Evolutionary conservation across 2,888 invertebrate genomes (phyloP).

Genomic region (Lissocephala sabroskyi): DNA sequence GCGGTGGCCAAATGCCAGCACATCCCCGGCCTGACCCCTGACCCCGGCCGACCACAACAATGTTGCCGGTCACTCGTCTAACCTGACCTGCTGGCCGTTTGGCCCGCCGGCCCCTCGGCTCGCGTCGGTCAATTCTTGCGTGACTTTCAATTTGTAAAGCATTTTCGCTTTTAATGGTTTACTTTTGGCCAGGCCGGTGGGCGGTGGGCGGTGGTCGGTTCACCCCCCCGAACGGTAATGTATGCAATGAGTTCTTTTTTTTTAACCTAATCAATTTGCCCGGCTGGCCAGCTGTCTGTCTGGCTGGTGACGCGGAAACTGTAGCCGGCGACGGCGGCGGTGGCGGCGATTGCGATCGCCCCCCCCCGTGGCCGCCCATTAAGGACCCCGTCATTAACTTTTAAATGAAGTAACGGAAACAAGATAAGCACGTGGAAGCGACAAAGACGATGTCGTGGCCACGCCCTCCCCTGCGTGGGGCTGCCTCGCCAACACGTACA

Average conservation of each 20-base stretch:
- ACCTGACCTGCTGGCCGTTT: background rate
- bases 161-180: conserved; percentile 34
- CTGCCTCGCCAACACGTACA: conserved; percentile 36
- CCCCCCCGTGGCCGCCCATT: conserved; percentile 38
- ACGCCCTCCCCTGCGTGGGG: conserved; percentile 7
- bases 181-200: background rate
- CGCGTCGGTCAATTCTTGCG: conserved; percentile 55
- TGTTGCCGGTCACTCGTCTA: conserved; percentile 16
- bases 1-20: no score
- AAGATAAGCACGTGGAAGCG: conserved; percentile 63
- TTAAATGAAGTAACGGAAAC: conserved; percentile 64
- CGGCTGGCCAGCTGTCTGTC: conserved; percentile 27
- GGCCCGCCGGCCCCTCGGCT: conserved; percentile 1
- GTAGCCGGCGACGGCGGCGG: conserved; percentile 25
- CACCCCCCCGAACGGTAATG: conserved; percentile 34
- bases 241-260: conserved; percentile 45
- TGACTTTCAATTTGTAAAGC: conserved; percentile 68
- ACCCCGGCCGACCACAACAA: conserved; percentile 30
- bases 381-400: conserved; percentile 67
- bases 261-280: conserved; percentile 61
- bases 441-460: conserved; percentile 33
- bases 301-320: conserved; percentile 10
- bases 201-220: background rate
- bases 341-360: background rate
- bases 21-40: conserved; percentile 2